Evolutionary conservation across 2,113 vertebrate species (phyloP).

Genomic region (Myrmophylax atrothorax): DNA sequence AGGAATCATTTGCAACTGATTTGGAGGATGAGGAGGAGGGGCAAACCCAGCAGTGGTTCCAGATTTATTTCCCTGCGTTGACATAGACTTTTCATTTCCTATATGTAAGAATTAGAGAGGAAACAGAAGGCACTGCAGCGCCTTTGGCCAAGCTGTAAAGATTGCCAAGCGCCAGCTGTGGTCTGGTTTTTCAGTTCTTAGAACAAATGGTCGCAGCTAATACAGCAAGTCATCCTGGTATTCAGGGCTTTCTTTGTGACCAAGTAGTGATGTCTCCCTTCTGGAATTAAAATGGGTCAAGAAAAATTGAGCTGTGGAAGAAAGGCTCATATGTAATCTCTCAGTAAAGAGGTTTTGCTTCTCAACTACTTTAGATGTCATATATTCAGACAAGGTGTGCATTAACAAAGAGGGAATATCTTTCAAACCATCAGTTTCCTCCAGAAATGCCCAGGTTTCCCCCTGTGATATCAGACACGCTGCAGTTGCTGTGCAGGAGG

Average conservation of each 20-base stretch:
- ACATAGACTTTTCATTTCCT: neutral
- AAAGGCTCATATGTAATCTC: neutral
- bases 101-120: neutral
- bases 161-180: neutral
- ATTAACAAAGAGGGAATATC: neutral
- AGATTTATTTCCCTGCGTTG: constrained; percentile 14
- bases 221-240: neutral
- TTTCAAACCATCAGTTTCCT: neutral
- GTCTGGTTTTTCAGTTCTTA: neutral
- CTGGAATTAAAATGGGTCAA: neutral
- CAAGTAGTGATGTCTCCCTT: neutral
- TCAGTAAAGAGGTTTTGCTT: neutral
- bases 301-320: neutral
- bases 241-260: neutral
- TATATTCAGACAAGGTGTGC: neutral
- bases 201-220: neutral
- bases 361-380: neutral
- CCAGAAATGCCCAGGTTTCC: neutral
- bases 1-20: neutral
- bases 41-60: neutral
- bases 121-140: constrained; percentile 17
- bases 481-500: neutral
- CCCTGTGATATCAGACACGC: neutral
- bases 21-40: neutral
- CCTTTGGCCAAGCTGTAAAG: neutral